Conservation (phyloP, 2,113 vertebrate species). For the Nothobranchius furzeri region DNA sequence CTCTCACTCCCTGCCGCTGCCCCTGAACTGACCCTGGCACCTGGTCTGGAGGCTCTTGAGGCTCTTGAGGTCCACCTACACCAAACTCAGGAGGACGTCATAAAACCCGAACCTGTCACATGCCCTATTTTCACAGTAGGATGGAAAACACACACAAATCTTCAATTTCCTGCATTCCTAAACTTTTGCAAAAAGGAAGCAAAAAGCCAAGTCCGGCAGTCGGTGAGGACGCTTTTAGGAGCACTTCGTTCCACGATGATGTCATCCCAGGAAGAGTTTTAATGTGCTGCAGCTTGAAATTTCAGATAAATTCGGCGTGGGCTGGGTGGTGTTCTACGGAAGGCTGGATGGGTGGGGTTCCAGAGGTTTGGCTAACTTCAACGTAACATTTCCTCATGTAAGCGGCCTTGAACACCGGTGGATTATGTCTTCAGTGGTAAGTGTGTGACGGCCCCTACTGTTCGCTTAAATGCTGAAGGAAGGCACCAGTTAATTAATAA, state of each 20-base stretch:
- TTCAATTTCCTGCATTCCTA: not conserved
- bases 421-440: constrained; percentile 27
- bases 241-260: constrained; percentile 76
- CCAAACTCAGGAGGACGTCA: constrained; percentile 3
- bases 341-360: constrained; percentile 63
- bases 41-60: constrained; percentile 26
- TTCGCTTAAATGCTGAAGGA: constrained; percentile 16
- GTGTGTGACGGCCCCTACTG: constrained; percentile 11
- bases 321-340: constrained; percentile 50
- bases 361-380: constrained; percentile 58
- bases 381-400: constrained; percentile 63
- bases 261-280: constrained; percentile 74
- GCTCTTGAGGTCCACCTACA: not conserved
- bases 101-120: not conserved
- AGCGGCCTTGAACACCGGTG: constrained; percentile 9
- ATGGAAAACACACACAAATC: not conserved
- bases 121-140: not conserved
- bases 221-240: constrained; percentile 68
- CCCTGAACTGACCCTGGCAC: constrained; percentile 50
- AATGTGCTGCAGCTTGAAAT: constrained; percentile 79
- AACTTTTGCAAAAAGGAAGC: no score
- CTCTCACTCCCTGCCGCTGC: constrained; percentile 41
- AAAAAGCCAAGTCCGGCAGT: constrained; percentile 1
- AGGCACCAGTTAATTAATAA: not conserved
- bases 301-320: constrained; percentile 62